Percentiles rank a stretch among this genome's conserved stretches.
These are phyloP conservation scores for Toxostoma redivivum DNA, from an alignment of 2,113 vertebrate genomes.

Conservation along the genomic window DNA sequence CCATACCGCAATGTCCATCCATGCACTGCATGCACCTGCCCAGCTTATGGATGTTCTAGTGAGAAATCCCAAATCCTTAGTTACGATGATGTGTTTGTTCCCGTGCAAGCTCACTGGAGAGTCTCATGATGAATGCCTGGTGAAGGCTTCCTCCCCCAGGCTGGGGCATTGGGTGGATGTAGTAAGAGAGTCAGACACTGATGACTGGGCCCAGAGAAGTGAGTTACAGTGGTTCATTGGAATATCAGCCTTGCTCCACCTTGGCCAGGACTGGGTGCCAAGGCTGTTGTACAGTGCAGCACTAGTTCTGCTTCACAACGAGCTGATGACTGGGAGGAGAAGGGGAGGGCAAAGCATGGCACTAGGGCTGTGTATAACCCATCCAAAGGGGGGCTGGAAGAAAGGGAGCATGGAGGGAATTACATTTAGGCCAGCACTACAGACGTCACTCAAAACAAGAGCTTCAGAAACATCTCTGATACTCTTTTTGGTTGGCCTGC, in stretches of 20 bases:
- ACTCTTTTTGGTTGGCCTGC: background rate
- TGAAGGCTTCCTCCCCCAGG: background rate
- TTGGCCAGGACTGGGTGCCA: background rate
- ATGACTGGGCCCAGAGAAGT: background rate
- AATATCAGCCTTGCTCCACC: background rate
- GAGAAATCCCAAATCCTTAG: background rate
- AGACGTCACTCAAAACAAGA: background rate
- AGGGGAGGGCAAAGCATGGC: background rate
- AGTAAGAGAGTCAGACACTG: background rate
- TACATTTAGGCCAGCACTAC: background rate
- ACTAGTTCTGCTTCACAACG: fast-evolving
- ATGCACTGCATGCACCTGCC: background rate
- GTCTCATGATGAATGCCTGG: background rate
- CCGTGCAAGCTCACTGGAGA: background rate
- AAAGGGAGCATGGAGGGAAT: background rate
- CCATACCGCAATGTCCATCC: background rate
- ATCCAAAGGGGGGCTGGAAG: background rate
- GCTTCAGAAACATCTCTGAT: background rate
- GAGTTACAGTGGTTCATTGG: background rate
- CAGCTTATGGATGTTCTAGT: background rate
- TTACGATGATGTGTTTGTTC: background rate
- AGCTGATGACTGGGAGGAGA: background rate
- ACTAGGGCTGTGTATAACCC: background rate
- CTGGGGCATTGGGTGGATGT: background rate
- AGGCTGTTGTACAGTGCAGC: background rate